Evolutionary conservation across 2,113 vertebrate genomes (phyloP).

Genomic region (Ophthalmolycus amberensis): DNA sequence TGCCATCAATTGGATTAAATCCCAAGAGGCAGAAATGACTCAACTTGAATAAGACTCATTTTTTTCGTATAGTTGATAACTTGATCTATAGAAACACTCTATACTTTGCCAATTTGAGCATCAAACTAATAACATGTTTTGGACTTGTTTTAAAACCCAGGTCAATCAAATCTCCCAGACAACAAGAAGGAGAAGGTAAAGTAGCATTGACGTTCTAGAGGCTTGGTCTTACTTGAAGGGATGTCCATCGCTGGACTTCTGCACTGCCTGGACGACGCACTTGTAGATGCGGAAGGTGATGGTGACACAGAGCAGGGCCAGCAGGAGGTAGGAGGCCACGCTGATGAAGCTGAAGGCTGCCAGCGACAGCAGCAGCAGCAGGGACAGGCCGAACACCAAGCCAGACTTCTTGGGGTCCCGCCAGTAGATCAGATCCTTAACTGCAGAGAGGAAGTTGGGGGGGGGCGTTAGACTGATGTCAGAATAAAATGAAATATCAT

Average conservation of each 20-base stretch:
- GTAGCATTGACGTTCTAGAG: not conserved
- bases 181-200: not conserved
- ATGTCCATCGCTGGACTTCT: slow-evolving; percentile 92
- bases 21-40: no score
- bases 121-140: not conserved
- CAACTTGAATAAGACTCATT: no score
- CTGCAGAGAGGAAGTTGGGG: slow-evolving; percentile 61
- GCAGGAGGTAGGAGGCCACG: slow-evolving; percentile 91
- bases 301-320: slow-evolving; percentile 93
- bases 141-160: not conserved
- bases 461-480: not conserved
- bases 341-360: slow-evolving; percentile 95
- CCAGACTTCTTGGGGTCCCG: slow-evolving; percentile 91
- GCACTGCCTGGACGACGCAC: slow-evolving; percentile 92
- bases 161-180: not conserved
- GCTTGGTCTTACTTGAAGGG: slow-evolving; percentile 89
- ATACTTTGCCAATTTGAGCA: not conserved
- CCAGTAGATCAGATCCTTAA: slow-evolving; percentile 92
- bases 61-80: not conserved
- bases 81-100: not conserved
- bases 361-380: slow-evolving; percentile 92
- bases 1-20: not conserved
- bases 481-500: no score
- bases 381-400: slow-evolving; percentile 87
- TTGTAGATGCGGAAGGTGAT: slow-evolving; percentile 94